Percentiles rank a stretch among this genome's conserved stretches.
These are phyloP conservation scores for Tetramorium parvispinum DNA, from an alignment of 1,140 invertebrate genomes.

Conservation along the genomic window DNA sequence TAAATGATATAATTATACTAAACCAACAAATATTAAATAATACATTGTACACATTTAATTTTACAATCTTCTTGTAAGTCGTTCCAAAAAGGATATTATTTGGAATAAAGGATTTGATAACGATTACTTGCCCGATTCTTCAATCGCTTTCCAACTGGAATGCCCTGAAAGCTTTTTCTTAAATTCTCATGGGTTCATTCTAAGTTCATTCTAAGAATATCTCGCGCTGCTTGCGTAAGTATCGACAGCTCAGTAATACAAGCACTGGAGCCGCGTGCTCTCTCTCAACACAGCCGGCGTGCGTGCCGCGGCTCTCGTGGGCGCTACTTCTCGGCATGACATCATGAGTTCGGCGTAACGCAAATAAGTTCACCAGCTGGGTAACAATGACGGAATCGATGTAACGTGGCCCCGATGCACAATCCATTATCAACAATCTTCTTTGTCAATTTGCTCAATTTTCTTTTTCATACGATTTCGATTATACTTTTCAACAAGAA, in stretches of 20 bases:
- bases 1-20: background rate
- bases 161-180: background rate
- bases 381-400: conserved; percentile 26
- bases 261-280: background rate
- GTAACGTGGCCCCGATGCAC: background rate
- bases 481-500: background rate
- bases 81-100: background rate
- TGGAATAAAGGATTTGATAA: too few species aligned
- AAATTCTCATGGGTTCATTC: background rate
- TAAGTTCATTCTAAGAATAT: conserved; percentile 46
- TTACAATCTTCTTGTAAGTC: background rate
- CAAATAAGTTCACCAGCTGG: conserved; percentile 18
- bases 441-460: background rate
- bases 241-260: conserved; percentile 50
- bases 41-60: background rate
- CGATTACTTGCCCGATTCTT: background rate
- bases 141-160: background rate
- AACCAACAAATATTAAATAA: background rate
- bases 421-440: background rate
- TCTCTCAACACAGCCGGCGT: conserved; percentile 6
- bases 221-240: conserved; percentile 36
- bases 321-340: conserved; percentile 61
- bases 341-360: conserved; percentile 41
- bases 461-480: background rate
- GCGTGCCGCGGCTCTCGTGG: conserved; percentile 51